These are phyloP conservation scores for Enchytraeus crypticus DNA, from an alignment of 2,888 invertebrate species.

Conservation along the genomic window DNA sequence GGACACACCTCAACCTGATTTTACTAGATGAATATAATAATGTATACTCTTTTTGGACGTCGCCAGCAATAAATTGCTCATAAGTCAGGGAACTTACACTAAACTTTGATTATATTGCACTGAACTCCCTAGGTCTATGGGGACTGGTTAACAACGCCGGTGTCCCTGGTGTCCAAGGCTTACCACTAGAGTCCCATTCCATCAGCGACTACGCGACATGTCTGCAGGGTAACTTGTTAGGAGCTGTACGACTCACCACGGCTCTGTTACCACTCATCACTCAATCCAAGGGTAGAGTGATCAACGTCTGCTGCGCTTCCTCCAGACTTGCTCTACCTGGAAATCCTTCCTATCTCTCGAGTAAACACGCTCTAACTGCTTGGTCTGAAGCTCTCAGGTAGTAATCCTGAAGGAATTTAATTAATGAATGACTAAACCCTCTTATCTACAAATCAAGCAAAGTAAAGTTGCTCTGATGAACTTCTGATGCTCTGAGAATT, in stretches of 20 bases:
- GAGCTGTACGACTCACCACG: slow-evolving; percentile 29
- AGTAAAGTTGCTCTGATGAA: too few species aligned
- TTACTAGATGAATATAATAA: too few species aligned
- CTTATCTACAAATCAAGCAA: too few species aligned
- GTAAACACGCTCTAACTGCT: slow-evolving; percentile 37
- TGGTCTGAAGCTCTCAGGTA: slow-evolving; percentile 36
- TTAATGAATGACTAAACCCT: too few species aligned
- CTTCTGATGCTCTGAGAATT: too few species aligned
- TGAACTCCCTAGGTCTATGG: slow-evolving; percentile 39
- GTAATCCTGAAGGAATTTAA: too few species aligned
- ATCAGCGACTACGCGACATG: slow-evolving; percentile 36
- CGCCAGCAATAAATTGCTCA: too few species aligned
- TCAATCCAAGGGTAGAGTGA: slow-evolving; percentile 31
- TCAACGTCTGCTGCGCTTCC: slow-evolving; percentile 33
- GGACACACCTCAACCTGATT: too few species aligned
- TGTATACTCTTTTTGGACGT: too few species aligned
- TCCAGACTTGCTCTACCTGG: slow-evolving; percentile 28
- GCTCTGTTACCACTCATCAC: slow-evolving; percentile 32
- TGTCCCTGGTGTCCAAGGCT: slow-evolving; percentile 29
- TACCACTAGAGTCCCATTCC: slow-evolving; percentile 41
- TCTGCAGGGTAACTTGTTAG: slow-evolving; percentile 40
- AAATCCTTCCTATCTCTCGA: slow-evolving; percentile 31
- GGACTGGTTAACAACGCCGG: slow-evolving; percentile 42
- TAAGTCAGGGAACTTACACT: too few species aligned
- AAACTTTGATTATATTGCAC: too few species aligned